Evolutionary conservation across 2,888 invertebrate genomes (phyloP), one percentile per base, ranked within the genome.

Genomic region (Eilema depressum): DNA sequence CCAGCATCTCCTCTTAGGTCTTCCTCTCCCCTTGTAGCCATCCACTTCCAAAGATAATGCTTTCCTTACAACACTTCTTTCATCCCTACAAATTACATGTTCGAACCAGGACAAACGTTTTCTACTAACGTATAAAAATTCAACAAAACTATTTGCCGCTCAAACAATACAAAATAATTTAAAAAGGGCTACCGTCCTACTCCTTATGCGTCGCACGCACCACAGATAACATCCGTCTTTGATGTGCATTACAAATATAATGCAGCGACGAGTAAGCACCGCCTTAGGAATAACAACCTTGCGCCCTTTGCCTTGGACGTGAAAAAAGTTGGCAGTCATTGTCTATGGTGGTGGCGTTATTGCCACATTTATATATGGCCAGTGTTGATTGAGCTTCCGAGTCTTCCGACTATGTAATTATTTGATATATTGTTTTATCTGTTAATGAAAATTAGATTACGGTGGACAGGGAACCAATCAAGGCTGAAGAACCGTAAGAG

Each of bases 141-240:
- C n/a, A 30, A 30, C 5, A 61, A n/a, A 61, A 30, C 28, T 30
- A 17, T 57, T 57, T 30, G 30, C 28, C 26, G 20, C 28, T 28
- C 30, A 14, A 26, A 59, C 56, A 71, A 70, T 75, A 75, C 70
- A 73, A 73, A 75, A 72, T 64, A 70, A 81, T 80, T 80, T 79
- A 83, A 80, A 79, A 81, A 80, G 76, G 82, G 73, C 78, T 76
- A 78, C 68, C 28, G 63, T 26, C 26, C 57, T 70, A 60, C 17
- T 83, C 73, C 69, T 41, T 73, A 83, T 80, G 74, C 63, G 23
- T 25, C n/a, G 17, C 74, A 73, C 85, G 77, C 81, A 63, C 77
- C 68, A n/a, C 61, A 74, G 83, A 83, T 83, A 78, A 75, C 77
- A 81, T 83, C 82, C 82, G 82, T 80, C 80, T 80, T 75, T 75